Evolutionary conservation across 1,140 invertebrate species (phyloP), one percentile per base, ranked within the genome.

Genomic region (Solenopsis invicta): DNA sequence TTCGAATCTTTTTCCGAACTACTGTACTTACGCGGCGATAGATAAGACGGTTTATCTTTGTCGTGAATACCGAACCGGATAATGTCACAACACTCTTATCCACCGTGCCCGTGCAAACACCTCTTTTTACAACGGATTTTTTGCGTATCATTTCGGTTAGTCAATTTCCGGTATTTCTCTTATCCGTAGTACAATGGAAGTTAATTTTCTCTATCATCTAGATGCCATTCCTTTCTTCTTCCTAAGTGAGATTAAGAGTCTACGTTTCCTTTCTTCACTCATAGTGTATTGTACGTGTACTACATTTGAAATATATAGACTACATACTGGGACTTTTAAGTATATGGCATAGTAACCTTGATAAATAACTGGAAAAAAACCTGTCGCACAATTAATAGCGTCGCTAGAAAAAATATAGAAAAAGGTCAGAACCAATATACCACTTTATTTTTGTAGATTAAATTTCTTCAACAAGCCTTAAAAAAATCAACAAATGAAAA

Each of bases 11-110:
- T 56, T 21, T 8, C 21, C 54, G 37, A 18, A 50, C 80, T 84
- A 84, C 69, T 13, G 80, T 75, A 41, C 54, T 84, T 84, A 84
- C 69, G 54, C 37, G 29, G n/a, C 16, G 64, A 41, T 6, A 62
- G 80, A 84, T 84, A 75, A 84, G 41, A 9, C 21, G 52, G 4
- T 29, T 82, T 84, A 75, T 84, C 69, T 75, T 69, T 13, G 21
- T 3, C 54, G 24, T 18, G 6, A n/a, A 59, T 71, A 48, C 24
- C 10, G 8, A 48, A 50, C 18, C 18, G 16, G 48, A 71, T 81
- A 71, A 61, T 75, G 67, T 59, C 24, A 21, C 18, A 45, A 80
- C 21, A 41, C 21, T 64, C 6, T 64, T 64, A 77, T 29, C 18
- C 41, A 37, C 24, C 13, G 6, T 59, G 6, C 45, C 1, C 12